Evolutionary conservation across 2,888 invertebrate species (phyloP).

Genomic region (Zygogramma bicolorata): DNA sequence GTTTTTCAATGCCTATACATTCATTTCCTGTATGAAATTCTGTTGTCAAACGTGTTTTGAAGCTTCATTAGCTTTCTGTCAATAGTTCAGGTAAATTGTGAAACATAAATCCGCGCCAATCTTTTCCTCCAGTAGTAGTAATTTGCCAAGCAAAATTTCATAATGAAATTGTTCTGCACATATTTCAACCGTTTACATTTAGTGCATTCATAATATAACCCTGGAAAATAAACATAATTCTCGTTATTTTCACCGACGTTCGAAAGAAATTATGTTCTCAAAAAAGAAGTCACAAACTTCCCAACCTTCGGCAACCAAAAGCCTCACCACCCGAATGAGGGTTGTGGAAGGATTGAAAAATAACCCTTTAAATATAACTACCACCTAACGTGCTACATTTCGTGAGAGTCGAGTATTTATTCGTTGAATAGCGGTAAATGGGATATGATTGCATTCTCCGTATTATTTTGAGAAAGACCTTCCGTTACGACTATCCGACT

Average conservation of each 20-base stretch:
- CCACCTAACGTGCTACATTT: slow-evolving; percentile 44
- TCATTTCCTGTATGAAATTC: no score
- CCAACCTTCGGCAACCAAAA: neutral
- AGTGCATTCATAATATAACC: no score
- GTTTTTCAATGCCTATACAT: no score
- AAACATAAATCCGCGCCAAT: no score
- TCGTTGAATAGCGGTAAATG: slow-evolving; percentile 37
- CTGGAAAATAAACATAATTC: no score
- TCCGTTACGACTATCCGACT: slow-evolving; percentile 37
- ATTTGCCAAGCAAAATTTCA: no score
- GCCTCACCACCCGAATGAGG: neutral
- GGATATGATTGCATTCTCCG: slow-evolving; percentile 36
- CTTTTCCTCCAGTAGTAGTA: no score
- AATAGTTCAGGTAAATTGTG: no score
- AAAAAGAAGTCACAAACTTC: slow-evolving; percentile 1
- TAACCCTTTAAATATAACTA: slow-evolving; percentile 41
- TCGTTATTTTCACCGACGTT: neutral
- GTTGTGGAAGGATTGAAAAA: slow-evolving; percentile 35
- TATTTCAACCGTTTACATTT: no score
- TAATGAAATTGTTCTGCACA: no score
- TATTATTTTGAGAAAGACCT: slow-evolving; percentile 41
- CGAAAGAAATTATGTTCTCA: neutral
- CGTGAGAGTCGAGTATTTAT: slow-evolving; percentile 51
- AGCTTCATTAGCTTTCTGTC: no score
- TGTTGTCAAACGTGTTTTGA: no score